phyloP scores from a whole-genome alignment of 2,797 vertebrate genomes.

The Galaxias olidus region DNA sequence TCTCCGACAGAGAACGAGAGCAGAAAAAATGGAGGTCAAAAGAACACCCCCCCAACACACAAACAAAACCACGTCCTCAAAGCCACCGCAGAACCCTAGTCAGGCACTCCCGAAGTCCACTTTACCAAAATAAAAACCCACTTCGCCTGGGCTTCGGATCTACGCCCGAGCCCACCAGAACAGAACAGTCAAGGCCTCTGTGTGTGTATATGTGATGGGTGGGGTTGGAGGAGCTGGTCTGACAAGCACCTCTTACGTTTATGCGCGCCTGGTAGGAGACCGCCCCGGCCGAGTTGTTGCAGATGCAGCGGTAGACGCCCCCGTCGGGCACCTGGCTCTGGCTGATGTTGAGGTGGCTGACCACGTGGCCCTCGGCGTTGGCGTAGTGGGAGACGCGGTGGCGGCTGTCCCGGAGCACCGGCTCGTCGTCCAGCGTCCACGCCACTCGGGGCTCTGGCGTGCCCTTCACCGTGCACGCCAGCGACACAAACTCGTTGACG shows the following conservation, averaged over 20 bases:
- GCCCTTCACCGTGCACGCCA: constrained; percentile 95
- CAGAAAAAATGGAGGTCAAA: too few species aligned
- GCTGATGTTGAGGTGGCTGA: constrained; percentile 98
- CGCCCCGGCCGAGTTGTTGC: constrained; percentile 98
- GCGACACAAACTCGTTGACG: constrained; percentile 92
- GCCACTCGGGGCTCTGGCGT: constrained; percentile 90
- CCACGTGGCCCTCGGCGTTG: constrained; percentile 87
- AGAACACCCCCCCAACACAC: too few species aligned
- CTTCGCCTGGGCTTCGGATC: too few species aligned
- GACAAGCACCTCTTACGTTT: constrained; percentile 99
- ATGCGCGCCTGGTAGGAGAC: constrained; percentile 99
- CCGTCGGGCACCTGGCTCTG: constrained; percentile 94
- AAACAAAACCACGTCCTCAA: constrained; percentile 31
- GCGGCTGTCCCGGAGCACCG: constrained; percentile 86
- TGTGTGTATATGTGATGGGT: constrained; percentile 80
- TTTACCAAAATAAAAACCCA: too few species aligned
- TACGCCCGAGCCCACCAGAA: too few species aligned
- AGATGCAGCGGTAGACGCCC: constrained; percentile 95
- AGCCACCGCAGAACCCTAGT: constrained; percentile 27
- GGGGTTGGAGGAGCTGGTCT: constrained; percentile 97
- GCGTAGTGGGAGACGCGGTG: constrained; percentile 92
- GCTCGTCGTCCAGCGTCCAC: constrained; percentile 96
- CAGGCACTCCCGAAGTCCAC: constrained; percentile 35
- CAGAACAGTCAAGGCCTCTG: constrained; percentile 36
- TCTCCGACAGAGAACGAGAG: too few species aligned